Percentiles rank a stretch among this genome's conserved stretches.
Evolutionary conservation across 2,113 vertebrate genomes (phyloP).

Genomic region (Okapia johnstoni): DNA sequence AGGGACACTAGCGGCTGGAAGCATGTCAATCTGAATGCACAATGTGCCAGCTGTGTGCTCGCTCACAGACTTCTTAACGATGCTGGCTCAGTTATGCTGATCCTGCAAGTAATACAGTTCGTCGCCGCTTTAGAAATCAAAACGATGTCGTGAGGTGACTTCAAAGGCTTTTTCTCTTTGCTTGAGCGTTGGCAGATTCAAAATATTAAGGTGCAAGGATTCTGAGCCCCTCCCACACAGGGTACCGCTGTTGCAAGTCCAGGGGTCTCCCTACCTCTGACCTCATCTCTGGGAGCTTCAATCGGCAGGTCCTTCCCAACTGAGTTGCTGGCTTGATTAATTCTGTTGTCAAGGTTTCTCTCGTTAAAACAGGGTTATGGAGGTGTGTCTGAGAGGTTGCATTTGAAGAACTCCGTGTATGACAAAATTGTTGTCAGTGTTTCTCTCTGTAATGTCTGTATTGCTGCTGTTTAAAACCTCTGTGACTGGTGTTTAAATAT

Average conservation of each 20-base stretch:
- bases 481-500: accelerated
- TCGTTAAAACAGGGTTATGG: too few species aligned
- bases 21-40: not conserved
- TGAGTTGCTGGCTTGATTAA: not conserved
- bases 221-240: not conserved
- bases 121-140: not conserved
- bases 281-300: not conserved
- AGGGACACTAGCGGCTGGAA: not conserved
- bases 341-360: not conserved
- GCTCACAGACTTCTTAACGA: not conserved
- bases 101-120: not conserved
- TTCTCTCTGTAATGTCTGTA: not conserved
- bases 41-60: not conserved
- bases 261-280: accelerated
- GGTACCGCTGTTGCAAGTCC: accelerated
- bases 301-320: accelerated
- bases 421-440: not conserved
- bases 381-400: not conserved
- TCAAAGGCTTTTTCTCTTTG: not conserved
- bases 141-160: not conserved
- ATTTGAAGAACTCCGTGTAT: accelerated
- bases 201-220: not conserved
- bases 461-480: not conserved
- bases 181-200: not conserved
- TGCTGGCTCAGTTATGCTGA: not conserved